Conservation (phyloP, 2,797 vertebrate genomes). For the Tapirus indicus region DNA sequence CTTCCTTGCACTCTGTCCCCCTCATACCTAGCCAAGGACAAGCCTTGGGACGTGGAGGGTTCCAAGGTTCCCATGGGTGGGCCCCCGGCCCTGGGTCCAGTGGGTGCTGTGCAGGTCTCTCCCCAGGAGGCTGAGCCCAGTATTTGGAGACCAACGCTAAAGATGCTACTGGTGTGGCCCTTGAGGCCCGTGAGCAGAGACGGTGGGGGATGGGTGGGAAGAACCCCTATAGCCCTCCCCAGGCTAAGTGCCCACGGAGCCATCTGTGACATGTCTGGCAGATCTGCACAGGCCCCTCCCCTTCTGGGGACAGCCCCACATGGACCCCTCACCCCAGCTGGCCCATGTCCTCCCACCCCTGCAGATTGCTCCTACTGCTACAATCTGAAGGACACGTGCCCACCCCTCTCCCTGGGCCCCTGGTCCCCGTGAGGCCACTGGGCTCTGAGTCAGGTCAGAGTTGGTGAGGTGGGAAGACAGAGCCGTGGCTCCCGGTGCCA, state of each 20-base stretch:
- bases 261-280: neutral
- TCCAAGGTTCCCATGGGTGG: neutral
- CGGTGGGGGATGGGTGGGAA: neutral
- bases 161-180: conserved; percentile 34
- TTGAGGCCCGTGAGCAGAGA: neutral
- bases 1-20: neutral
- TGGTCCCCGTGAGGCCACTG: neutral
- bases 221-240: neutral
- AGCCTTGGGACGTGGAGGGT: neutral
- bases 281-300: neutral
- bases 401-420: neutral
- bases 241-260: neutral
- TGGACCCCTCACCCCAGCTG: neutral
- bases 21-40: neutral
- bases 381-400: neutral
- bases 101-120: neutral
- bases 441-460: neutral
- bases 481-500: neutral
- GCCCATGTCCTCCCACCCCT: neutral
- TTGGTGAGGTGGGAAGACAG: neutral
- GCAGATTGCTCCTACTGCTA: neutral
- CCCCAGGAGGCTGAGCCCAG: conserved; percentile 10
- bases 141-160: conserved; percentile 73
- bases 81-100: neutral
- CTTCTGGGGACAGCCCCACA: neutral